Base-by-base conservation (phyloP, 2,797 vertebrate genomes). In the Sebastes variabilis region DNA sequence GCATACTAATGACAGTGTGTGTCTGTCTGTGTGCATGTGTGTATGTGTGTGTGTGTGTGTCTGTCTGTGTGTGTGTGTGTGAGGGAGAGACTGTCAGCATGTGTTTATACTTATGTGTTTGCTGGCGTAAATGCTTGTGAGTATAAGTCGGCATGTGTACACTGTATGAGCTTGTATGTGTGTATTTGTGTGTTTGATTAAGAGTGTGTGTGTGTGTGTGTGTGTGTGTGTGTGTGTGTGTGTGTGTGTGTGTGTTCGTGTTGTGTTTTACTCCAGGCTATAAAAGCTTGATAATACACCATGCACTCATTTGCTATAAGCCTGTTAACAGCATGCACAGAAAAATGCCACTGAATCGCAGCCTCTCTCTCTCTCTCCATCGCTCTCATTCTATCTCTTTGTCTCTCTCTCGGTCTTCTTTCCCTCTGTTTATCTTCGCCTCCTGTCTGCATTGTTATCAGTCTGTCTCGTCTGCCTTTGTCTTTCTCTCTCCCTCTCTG, bases 281-380 rank as follows among this genome's bases (percentile, higher is more conserved):
- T 86, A 84, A 88, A 90, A 83, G 92, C 88, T 80, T 91, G 89
- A 88, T 92, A 93, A 95, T 91, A 88, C 86, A 89, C 90, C 94
- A 60, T 94, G 92, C 90, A 91, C 91, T 93, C 91, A 94, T 94
- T 94, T 94, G 91, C 90, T 91, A 89, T 93, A 94, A 94, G 91
- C 94, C 93, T 93, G 88, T 94, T 94, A 94, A 81, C 81, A 87
- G 91, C 89, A 77, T 89, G 86, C 90, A 90, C 72, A 56, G 77
- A 84, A 91, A 93, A 93, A 93, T 82, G 69, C 86, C 87, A 85
- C 80, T 78, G 88, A 83, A 87, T 92, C 83, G 78, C 80, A 72
- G 72, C 32, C 77, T 81, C 34, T 36, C 70, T 65, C 75, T 60
- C 72, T 65, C 70, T 62, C 27, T 46, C 64, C 22, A 11, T 76